Evolutionary conservation across 1,140 invertebrate genomes (phyloP), one percentile per base, ranked within the genome.

Genomic region (Eriosoma lanigerum): DNA sequence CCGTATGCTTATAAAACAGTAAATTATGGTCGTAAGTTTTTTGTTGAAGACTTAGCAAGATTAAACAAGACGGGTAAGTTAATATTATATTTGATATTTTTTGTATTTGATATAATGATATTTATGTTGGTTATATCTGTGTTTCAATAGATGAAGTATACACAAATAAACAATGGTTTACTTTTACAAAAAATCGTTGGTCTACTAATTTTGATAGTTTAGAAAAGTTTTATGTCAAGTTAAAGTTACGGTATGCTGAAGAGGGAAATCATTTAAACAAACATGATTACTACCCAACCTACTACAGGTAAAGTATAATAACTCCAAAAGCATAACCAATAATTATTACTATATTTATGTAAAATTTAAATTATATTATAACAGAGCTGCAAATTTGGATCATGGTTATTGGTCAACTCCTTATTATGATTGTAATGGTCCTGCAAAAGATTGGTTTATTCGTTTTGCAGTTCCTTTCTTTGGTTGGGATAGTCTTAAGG

Each of bases 381-480:
- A 38, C 8, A 90, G 91, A 83, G 94, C 94, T 64, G 94, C 94
- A 58, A 93, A 91, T 84, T 84, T 96, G 81, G 90, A 91, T 80
- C 93, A 98, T 86, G 97, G 97, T 12, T 91, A 94, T 85, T 99
- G 97, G 97, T 92, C 94, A 58, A 87, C 91, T 83, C 97, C 97
- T 4, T 95, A 95, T 84, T 98, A 93, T 86, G 96, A 98, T 88
- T 99, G 97, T 88, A 88, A 93, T 84, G 96, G 95, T 54, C 94
- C 94, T 87, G 88, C 94, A 62, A 93, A 95, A 84, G 95, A 95
- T 87, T 99, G 97, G 97, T 89, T 98, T 82, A 90, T 98, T 82
- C 96, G 94, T 54, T 99, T 98, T 88, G 92, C 94, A 72, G 92
- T 92, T 75, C 97, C 97, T 75, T 98, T 99, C 90, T 99, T 99